Conservation (phyloP, 2,888 invertebrate species). For the Odontocolon sp. region DNA sequence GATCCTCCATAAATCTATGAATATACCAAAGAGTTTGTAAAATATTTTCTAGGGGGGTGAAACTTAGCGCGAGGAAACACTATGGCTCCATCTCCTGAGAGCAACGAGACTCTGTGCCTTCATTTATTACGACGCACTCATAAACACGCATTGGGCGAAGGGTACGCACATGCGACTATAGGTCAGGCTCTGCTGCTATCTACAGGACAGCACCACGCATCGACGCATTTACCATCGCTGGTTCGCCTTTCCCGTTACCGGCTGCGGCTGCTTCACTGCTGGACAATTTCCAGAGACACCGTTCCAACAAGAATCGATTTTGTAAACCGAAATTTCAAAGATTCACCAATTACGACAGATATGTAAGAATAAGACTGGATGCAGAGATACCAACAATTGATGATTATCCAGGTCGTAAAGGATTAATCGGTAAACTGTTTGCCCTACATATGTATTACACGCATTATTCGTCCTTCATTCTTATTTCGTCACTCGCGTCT, state of each 20-base stretch:
- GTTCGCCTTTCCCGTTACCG: slow-evolving; percentile 31
- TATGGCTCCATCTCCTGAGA: slow-evolving; percentile 34
- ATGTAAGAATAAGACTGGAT: too few species aligned
- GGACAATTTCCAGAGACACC: too few species aligned
- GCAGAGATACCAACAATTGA: too few species aligned
- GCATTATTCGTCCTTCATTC: too few species aligned
- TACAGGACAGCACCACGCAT: neutral
- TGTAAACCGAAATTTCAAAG: too few species aligned
- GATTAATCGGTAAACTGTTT: too few species aligned
- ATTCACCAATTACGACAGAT: too few species aligned
- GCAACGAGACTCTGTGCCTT: neutral
- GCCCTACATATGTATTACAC: too few species aligned
- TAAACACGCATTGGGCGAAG: too few species aligned
- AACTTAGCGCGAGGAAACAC: neutral
- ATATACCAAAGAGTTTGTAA: neutral
- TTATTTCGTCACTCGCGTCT: too few species aligned
- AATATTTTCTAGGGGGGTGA: slow-evolving; percentile 10
- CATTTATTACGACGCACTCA: neutral
- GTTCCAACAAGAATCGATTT: too few species aligned
- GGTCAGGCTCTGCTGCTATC: slow-evolving; percentile 12
- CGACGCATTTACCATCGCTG: slow-evolving; percentile 31
- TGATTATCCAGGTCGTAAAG: too few species aligned
- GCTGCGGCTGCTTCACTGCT: slow-evolving; percentile 18
- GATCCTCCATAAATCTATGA: neutral
- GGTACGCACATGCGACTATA: slow-evolving; percentile 41